Conservation (phyloP, 2,113 vertebrate genomes). For the Callopanchax toddi region DNA sequence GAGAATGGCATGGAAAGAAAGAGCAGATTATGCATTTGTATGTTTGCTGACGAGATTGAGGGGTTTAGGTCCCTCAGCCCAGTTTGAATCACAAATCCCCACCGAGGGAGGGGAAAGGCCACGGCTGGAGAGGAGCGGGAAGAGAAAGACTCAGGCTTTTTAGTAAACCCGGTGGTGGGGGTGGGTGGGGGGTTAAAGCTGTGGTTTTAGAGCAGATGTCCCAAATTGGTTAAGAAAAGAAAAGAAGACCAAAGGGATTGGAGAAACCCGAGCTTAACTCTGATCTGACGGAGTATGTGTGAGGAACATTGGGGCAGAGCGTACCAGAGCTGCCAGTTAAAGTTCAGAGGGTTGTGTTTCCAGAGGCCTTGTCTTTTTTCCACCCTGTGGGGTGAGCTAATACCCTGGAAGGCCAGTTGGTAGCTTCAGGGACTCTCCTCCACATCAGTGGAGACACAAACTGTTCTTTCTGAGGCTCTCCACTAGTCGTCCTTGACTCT, state of each 20-base stretch:
- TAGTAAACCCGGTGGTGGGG: slow-evolving; percentile 51
- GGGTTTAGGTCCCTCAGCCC: slow-evolving; percentile 68
- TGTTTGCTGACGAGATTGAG: slow-evolving; percentile 82
- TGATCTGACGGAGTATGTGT: slow-evolving; percentile 49
- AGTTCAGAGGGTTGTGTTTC: slow-evolving; percentile 58
- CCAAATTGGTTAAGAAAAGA: slow-evolving; percentile 66
- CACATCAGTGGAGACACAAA: no score
- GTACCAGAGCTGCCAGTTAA: slow-evolving; percentile 52
- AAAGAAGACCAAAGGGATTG: slow-evolving; percentile 48
- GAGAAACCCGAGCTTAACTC: slow-evolving; percentile 52
- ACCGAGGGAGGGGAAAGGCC: slow-evolving; percentile 57
- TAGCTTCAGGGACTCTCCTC: no score
- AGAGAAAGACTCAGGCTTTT: slow-evolving; percentile 64
- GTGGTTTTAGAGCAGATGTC: slow-evolving; percentile 70
- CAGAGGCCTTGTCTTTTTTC: slow-evolving; percentile 49
- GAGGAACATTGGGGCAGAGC: slow-evolving; percentile 36
- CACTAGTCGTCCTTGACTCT: no score
- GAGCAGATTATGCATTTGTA: slow-evolving; percentile 80
- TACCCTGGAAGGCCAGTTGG: no score
- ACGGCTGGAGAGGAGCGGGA: slow-evolving; percentile 39
- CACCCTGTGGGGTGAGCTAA: slow-evolving; percentile 61
- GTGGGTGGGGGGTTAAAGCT: not conserved
- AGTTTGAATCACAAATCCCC: slow-evolving; percentile 75
- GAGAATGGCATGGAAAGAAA: slow-evolving; percentile 70
- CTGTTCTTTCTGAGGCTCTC: no score